Percentiles rank a stretch among this genome's conserved stretches.
Conservation (phyloP, 2,113 vertebrate genomes). For the Takifugu bimaculatus region DNA sequence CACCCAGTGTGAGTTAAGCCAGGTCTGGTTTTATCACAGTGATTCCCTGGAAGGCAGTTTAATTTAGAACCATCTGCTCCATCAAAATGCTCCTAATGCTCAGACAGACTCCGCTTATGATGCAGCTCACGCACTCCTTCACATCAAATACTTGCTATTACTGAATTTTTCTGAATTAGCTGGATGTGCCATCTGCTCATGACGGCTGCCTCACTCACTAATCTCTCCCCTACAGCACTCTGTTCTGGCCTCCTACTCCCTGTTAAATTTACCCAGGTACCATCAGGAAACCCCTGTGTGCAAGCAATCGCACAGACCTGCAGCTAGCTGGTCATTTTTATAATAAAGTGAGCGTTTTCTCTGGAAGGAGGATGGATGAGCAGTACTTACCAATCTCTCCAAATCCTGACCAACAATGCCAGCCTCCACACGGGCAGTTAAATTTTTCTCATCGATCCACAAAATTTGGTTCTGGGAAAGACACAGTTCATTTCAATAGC, state of each 20-base stretch:
- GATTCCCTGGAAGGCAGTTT: slow-evolving; percentile 82
- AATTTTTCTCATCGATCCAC: slow-evolving; percentile 97
- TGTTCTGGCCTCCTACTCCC: slow-evolving; percentile 39
- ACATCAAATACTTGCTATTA: slow-evolving; percentile 82
- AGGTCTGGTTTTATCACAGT: slow-evolving; percentile 56
- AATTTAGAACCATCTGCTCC: slow-evolving; percentile 87
- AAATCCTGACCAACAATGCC: slow-evolving; percentile 96
- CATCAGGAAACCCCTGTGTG: slow-evolving; percentile 6
- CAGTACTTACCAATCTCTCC: slow-evolving; percentile 85
- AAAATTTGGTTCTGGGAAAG: slow-evolving; percentile 88
- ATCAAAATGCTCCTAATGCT: slow-evolving; percentile 72
- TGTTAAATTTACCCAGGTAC: slow-evolving; percentile 23
- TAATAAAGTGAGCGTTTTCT: neutral
- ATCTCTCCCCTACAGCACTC: slow-evolving; percentile 70
- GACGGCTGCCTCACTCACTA: slow-evolving; percentile 78
- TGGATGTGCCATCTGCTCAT: slow-evolving; percentile 88
- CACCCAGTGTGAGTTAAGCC: slow-evolving; percentile 19
- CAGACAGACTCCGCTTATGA: slow-evolving; percentile 75
- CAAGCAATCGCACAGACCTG: neutral
- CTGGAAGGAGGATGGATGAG: neutral
- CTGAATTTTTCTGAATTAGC: slow-evolving; percentile 90
- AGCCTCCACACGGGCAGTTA: slow-evolving; percentile 91
- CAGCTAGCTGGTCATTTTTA: too few relatives aligned
- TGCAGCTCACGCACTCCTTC: slow-evolving; percentile 80
- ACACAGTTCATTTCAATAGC: neutral